Evolutionary conservation across 2,113 vertebrate genomes (phyloP).

Genomic region (Platysteira castanea): DNA sequence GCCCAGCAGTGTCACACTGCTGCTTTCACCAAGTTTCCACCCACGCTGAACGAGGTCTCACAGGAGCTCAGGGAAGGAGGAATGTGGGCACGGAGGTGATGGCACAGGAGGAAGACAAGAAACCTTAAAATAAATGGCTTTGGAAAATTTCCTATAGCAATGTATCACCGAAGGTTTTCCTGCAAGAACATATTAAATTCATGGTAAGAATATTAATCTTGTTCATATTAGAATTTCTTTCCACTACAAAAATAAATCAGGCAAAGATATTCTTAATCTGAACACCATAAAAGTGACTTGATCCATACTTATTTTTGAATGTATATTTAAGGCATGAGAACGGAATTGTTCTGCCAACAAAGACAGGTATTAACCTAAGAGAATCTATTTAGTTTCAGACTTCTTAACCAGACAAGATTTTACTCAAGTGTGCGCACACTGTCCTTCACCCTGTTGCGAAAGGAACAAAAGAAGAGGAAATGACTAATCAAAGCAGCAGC

Average conservation of each 20-base stretch:
- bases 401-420: neutral
- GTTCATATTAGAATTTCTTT: neutral
- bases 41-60: fast-evolving
- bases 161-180: neutral
- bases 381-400: neutral
- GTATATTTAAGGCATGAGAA: neutral
- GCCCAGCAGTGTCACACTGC: neutral
- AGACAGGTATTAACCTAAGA: neutral
- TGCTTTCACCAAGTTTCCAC: neutral
- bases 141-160: neutral
- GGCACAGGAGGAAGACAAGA: neutral
- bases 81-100: fast-evolving
- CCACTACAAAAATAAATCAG: neutral
- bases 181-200: neutral
- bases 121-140: neutral
- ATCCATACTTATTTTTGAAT: neutral
- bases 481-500: constrained; percentile 53
- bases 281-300: neutral
- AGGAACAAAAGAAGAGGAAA: constrained; percentile 53
- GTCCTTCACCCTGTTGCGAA: neutral
- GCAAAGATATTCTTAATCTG: neutral
- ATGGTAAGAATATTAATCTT: neutral
- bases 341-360: neutral
- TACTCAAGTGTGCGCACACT: neutral
- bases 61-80: neutral